Evolutionary conservation across 2,113 vertebrate species (phyloP), one percentile per base, ranked within the genome.

Genomic region (Nestor notabilis): DNA sequence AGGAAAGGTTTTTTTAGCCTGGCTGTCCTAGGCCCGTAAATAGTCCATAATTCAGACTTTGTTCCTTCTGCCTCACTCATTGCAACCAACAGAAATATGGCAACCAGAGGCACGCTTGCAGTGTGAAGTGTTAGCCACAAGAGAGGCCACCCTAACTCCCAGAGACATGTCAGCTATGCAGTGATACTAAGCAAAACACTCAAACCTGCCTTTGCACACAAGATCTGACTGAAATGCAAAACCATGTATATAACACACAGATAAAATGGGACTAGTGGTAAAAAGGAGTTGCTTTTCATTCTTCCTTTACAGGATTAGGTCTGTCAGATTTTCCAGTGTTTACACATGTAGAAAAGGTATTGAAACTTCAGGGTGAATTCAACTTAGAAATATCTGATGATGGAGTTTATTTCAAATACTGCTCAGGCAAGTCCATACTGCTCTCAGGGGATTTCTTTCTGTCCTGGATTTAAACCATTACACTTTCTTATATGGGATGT

Each of bases 1-100:
- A 89, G 46, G 20, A 92, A 88, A 87, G 37, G 20, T 80, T 87
- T 90, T 93, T 89, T 89, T 87, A 97, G 60, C 47, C 55, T 65
- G 13, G 11, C 61, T 70, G 50, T 47, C 65, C n/a, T n/a, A 87
- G 39, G 13, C 5, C 47, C 23, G 72, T 18, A 81, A 52, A 74
- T 17, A 49, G 25, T 72, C 46, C 47, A 83, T 49, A 88, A 64
- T 70, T 68, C 46, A 43, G 47, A 31, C 27, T 52, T 65, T 47
- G 3, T 68, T 89, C n/a, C 47, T 84, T 11, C 50, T 60, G 27
- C 31, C 69, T 90, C 1, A 0, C 20, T 65, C 1, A 0, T 41
- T 81, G 55, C 43, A 69, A 63, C 43, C 8, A 86, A 78, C 41
- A 88, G 80, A 78, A 70, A n/a, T 71, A 63, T 37, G 81, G 71